phyloP scores from a whole-genome alignment of 1,140 invertebrate species.

The Platyscapa corneri region DNA sequence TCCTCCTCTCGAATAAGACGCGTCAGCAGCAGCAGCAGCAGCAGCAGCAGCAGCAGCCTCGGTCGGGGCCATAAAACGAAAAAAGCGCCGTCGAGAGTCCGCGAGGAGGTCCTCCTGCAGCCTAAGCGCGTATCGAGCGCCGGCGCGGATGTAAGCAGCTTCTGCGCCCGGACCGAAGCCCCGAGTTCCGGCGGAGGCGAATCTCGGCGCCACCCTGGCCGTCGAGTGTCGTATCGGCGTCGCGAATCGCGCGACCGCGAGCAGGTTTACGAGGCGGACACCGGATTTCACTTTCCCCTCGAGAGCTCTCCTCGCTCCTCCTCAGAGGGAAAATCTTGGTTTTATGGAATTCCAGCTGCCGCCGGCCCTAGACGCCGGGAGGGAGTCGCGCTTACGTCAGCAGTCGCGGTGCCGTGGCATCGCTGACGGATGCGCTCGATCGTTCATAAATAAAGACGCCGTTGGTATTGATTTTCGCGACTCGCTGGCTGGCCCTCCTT shows the following conservation, averaged over 20 bases:
- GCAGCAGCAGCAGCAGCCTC: background rate
- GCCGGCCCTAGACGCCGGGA: background rate
- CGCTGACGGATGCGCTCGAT: background rate
- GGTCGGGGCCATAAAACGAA: background rate
- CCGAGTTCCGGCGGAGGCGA: slow-evolving; percentile 1
- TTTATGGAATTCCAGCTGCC: background rate
- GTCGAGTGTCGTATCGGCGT: background rate
- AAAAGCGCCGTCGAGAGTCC: background rate
- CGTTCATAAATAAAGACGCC: background rate
- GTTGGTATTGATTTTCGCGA: background rate
- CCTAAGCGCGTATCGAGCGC: background rate
- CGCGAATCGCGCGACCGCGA: background rate
- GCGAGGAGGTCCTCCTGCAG: background rate
- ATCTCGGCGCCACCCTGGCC: background rate
- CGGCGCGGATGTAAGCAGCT: background rate
- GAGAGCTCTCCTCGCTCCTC: background rate
- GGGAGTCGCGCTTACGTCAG: background rate
- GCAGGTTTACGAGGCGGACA: background rate
- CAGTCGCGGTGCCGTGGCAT: background rate
- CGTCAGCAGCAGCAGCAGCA: no score
- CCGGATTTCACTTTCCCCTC: background rate
- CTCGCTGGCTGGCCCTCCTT: no score
- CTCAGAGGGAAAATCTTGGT: background rate
- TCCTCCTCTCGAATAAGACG: background rate
- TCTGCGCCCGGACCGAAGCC: background rate